Conservation (phyloP, 92 coral and sea anemone species). For the Epizoanthus fatuus region DNA sequence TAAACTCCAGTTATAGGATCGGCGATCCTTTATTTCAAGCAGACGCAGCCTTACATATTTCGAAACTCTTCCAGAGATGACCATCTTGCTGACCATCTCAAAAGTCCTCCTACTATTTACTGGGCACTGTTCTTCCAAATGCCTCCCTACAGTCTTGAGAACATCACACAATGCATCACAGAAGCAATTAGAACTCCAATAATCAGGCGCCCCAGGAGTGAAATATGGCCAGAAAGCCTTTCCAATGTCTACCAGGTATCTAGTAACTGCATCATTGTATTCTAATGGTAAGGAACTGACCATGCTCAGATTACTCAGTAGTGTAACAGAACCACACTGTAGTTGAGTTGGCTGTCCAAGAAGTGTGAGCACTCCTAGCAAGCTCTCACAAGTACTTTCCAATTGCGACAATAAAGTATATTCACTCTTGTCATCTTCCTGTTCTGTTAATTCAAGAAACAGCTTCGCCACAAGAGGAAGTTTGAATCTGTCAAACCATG, state of each 20-base stretch:
- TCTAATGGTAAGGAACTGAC: conserved; percentile 42
- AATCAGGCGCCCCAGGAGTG: conserved; percentile 47
- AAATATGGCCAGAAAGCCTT: conserved; percentile 82
- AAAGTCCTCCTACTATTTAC: conserved; percentile 64
- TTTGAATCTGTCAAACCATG: conserved; percentile 61
- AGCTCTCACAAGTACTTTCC: conserved; percentile 46
- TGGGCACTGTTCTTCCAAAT: conserved; percentile 54
- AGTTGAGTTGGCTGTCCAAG: conserved; percentile 46
- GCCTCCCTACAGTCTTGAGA: conserved; percentile 55
- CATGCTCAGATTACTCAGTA: conserved; percentile 52
- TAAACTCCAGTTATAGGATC: conserved; percentile 55
- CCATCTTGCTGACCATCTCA: conserved; percentile 57
- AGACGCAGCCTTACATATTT: conserved; percentile 60
- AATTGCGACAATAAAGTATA: conserved; percentile 38
- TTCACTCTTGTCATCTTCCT: conserved; percentile 40
- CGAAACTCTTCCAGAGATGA: conserved; percentile 47
- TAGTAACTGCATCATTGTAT: conserved; percentile 49
- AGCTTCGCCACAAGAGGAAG: conserved; percentile 52
- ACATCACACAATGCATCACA: conserved; percentile 72
- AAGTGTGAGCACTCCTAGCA: conserved; percentile 51
- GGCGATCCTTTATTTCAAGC: conserved; percentile 62
- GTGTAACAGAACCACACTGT: conserved; percentile 50
- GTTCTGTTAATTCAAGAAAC: conserved; percentile 64
- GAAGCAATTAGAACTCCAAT: conserved; percentile 47
- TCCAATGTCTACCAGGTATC: conserved; percentile 64